Evolutionary conservation across 2,888 invertebrate species (phyloP), one percentile per base, ranked within the genome.

Genomic region (Prosopocoilus inquinatus): DNA sequence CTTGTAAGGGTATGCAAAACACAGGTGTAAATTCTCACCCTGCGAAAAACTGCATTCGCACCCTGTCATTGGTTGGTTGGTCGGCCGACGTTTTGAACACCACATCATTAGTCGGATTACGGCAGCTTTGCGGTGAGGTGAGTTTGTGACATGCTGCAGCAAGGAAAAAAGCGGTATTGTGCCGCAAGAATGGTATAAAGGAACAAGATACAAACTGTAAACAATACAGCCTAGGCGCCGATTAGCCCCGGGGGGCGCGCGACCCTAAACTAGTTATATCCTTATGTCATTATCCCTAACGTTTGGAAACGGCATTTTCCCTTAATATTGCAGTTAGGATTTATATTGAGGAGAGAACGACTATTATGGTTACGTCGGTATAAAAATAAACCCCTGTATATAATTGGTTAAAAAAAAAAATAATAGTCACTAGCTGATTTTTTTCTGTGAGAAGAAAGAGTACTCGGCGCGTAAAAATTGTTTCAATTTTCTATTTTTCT

Each of bases 211-310:
- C 67, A 69, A n/a, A 69, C 64, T 68, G 71, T 72, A 74, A 72
- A 75, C 73, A 75, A 74, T 74, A 67, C 66, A 65, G 65, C 64
- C 64, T 70, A 73, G 71, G 73, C 73, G 73, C 69, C 73, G 72
- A 71, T 70, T 70, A 70, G 58, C 71, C 68, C 67, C 70, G 72
- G 71, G 71, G 69, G 60, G 69, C 65, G 66, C 68, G 68, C 62
- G 63, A 67, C 67, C 67, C 62, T 70, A 70, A 71, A 70, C 70
- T 69, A 68, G 70, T 71, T 71, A 71, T 70, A 62, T 67, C 70
- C 70, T 71, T 71, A 71, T 70, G 60, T 64, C 62, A 61, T 65
- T 65, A 65, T 62, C 58, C 61, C 41, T 28, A 28, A 16, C 16
- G 41, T 41, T 12, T 41, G 13, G 41, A 11, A 11, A 15, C 15